Evolutionary conservation across 2,113 vertebrate genomes (phyloP), one percentile per base, ranked within the genome.

Genomic region (Ciconia boyciana): DNA sequence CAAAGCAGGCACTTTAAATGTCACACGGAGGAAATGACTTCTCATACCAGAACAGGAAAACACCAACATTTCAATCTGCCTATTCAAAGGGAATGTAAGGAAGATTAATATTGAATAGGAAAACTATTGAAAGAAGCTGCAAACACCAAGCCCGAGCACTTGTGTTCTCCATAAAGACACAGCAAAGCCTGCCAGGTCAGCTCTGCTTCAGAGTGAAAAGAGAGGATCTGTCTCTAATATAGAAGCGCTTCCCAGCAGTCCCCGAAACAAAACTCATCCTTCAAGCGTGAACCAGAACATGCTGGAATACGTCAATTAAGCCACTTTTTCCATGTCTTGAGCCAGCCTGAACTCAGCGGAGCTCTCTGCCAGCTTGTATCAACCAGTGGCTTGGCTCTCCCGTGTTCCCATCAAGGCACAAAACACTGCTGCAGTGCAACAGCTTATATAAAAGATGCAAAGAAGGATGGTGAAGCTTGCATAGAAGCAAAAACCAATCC

Each of bases 21-120:
- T 69, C 76, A 36, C 44, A 4, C 1, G 1, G 68, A 94, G 88
- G 86, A 96, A 95, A 87, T 95, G 43, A 89, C 91, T 97, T 92
- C 87, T 88, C 69, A 77, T 85, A 78, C n/a, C 78, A 93, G 68
- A 83, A 43, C 72, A 91, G 79, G 84, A 87, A 96, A 90, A 94
- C 71, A 86, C 62, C 70, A 6, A 6, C 75, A 20, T 95, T 92
- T 88, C 89, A 90, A 58, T 90, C 82, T 83, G 68, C 77, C 60
- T 77, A 4, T 71, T 87, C 89, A 94, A 90, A 93, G 80, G 71
- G 85, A 79, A 80, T 25, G 34, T 25, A 39, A 80, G 31, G 36
- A 43, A 69, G 46, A 77, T 78, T 68, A 90, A 85, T 94, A 71
- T 5, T 24, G 16, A 93, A 52, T 62, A 83, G 57, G 51, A 94